Conservation (phyloP, 1,140 invertebrate species). For the Trichonephila inaurata region DNA sequence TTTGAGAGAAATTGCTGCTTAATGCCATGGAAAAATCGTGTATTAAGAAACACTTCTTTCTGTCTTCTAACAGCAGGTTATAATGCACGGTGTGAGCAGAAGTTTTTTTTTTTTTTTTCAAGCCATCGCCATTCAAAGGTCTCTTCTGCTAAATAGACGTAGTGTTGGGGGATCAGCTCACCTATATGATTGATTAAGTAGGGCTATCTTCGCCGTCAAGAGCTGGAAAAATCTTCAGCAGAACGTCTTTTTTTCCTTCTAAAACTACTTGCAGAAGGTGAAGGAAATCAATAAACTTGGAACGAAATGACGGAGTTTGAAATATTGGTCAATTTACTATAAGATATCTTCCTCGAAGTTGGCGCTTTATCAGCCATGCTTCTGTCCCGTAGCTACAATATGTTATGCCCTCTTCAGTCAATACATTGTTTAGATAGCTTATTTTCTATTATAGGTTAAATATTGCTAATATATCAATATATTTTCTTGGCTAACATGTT, state of each 20-base stretch:
- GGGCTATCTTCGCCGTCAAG: constrained; percentile 57
- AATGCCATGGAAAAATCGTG: background rate
- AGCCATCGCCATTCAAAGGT: constrained; percentile 18
- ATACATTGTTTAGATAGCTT: constrained; percentile 12
- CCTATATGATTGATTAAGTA: constrained; percentile 63
- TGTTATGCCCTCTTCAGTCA: background rate
- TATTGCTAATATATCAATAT: constrained; percentile 17
- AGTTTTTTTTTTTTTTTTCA: background rate
- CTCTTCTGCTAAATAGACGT: constrained; percentile 25
- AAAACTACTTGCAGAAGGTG: constrained; percentile 67
- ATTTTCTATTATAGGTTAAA: constrained; percentile 19
- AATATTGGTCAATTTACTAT: constrained; percentile 73
- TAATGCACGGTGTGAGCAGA: background rate
- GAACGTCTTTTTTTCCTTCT: constrained; percentile 63
- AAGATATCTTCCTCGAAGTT: constrained; percentile 57
- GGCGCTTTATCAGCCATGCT: constrained; percentile 42
- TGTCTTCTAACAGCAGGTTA: background rate
- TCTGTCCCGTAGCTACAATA: background rate
- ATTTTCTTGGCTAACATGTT: background rate
- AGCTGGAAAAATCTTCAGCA: constrained; percentile 55
- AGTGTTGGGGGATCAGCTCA: constrained; percentile 41
- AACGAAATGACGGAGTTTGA: constrained; percentile 55
- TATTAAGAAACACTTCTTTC: background rate
- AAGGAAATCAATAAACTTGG: constrained; percentile 62
- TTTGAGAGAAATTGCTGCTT: background rate